These are phyloP conservation scores for Pempheris klunzingeri DNA, from an alignment of 2,797 vertebrate species.

Conservation along the genomic window DNA sequence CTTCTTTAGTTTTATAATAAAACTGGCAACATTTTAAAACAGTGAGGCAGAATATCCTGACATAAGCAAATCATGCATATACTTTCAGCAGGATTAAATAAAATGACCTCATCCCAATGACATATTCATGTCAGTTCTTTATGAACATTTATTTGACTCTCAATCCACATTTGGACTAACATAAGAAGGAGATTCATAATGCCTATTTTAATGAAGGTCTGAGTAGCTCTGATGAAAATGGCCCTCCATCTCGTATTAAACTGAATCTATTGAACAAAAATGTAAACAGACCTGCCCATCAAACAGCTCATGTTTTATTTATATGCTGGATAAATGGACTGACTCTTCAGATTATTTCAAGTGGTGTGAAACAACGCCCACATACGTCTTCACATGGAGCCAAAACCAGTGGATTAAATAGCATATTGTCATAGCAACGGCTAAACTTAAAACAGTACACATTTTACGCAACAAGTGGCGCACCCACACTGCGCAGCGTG, in stretches of 20 bases:
- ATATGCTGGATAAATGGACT: not conserved
- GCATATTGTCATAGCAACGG: not conserved
- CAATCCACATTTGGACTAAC: not conserved
- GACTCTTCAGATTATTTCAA: not conserved
- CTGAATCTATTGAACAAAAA: not conserved
- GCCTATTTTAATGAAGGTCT: not conserved
- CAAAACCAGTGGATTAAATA: not conserved
- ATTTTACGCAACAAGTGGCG: slow-evolving; percentile 19
- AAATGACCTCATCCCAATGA: not conserved
- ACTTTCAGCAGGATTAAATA: not conserved
- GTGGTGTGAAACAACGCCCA: not conserved
- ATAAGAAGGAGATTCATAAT: not conserved
- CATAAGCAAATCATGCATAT: not conserved
- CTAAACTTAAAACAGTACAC: not conserved
- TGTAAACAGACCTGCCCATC: not conserved
- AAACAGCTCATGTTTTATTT: slow-evolving; percentile 7
- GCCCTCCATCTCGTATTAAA: not conserved
- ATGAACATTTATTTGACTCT: not conserved
- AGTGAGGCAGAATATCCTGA: not conserved
- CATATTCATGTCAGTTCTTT: not conserved
- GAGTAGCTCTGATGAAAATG: not conserved
- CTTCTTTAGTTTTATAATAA: not conserved
- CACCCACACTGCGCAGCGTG: not conserved
- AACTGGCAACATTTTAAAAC: not conserved
- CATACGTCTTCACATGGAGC: not conserved